Percentiles rank a stretch among this genome's conserved stretches.
phyloP scores from a whole-genome alignment of 2,888 invertebrate species.

The Cordilura impudica region DNA sequence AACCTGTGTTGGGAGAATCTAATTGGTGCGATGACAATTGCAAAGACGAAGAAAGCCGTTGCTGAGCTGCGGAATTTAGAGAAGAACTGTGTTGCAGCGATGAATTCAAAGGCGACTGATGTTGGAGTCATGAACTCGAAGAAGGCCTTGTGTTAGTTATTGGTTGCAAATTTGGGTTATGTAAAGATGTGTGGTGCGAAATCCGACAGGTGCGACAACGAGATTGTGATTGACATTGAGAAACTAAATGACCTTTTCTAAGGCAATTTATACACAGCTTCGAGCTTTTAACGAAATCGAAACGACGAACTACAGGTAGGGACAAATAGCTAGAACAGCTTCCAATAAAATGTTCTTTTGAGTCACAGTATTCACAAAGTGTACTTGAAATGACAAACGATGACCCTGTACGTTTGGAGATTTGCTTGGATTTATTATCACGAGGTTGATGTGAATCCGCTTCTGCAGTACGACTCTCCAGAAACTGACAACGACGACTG shows the following conservation, averaged over 20 bases:
- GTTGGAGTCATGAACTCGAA: no score
- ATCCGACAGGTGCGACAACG: slow-evolving; percentile 4
- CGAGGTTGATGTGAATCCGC: background rate
- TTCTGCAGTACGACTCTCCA: background rate
- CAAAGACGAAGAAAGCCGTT: background rate
- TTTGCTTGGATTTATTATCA: background rate
- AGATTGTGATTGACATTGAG: slow-evolving; percentile 9
- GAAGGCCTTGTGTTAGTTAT: no score
- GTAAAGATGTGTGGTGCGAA: background rate
- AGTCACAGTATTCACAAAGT: background rate
- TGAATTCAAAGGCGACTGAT: no score
- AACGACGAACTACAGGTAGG: background rate
- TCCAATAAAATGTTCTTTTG: background rate
- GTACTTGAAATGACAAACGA: background rate
- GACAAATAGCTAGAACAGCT: background rate
- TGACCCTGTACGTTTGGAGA: background rate
- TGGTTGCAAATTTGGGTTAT: background rate
- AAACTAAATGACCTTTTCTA: slow-evolving; percentile 1
- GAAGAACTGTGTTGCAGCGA: no score
- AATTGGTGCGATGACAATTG: background rate
- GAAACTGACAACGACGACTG: no score
- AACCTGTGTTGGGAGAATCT: no score
- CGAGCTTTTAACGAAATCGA: slow-evolving; percentile 12
- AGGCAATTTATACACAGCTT: slow-evolving; percentile 23
- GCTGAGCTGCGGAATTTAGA: no score